These are phyloP conservation scores for Phylloscopus whistleri DNA, from an alignment of 2,113 vertebrate genomes.

Conservation along the genomic window DNA sequence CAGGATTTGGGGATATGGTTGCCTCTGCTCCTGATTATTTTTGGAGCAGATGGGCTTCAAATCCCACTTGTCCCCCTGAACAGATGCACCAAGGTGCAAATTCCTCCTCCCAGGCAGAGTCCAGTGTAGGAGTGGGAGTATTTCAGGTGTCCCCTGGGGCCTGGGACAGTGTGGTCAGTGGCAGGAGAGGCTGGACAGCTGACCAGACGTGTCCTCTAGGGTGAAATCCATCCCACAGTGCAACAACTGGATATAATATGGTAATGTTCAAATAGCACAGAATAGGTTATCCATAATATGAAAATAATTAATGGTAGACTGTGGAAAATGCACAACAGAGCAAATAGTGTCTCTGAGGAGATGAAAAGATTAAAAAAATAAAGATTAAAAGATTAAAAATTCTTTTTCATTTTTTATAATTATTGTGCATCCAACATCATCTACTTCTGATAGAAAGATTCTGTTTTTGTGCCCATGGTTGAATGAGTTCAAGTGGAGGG, in stretches of 20 bases:
- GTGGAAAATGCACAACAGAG: background rate
- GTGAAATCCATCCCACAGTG: background rate
- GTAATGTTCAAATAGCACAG: background rate
- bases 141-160: background rate
- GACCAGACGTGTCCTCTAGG: background rate
- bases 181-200: background rate
- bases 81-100: background rate
- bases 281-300: background rate
- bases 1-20: accelerated
- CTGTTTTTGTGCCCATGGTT: background rate
- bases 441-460: background rate
- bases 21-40: background rate
- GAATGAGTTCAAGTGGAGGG: background rate
- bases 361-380: no score
- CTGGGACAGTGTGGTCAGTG: background rate
- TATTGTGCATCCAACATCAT: background rate
- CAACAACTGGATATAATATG: background rate
- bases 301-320: background rate
- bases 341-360: background rate
- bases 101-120: background rate
- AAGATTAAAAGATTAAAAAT: no score
- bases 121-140: background rate
- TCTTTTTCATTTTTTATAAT: background rate
- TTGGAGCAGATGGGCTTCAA: background rate
- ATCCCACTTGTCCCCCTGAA: background rate